Evolutionary conservation across 1,140 invertebrate genomes (phyloP).

Genomic region (Zaprionus vittiger): DNA sequence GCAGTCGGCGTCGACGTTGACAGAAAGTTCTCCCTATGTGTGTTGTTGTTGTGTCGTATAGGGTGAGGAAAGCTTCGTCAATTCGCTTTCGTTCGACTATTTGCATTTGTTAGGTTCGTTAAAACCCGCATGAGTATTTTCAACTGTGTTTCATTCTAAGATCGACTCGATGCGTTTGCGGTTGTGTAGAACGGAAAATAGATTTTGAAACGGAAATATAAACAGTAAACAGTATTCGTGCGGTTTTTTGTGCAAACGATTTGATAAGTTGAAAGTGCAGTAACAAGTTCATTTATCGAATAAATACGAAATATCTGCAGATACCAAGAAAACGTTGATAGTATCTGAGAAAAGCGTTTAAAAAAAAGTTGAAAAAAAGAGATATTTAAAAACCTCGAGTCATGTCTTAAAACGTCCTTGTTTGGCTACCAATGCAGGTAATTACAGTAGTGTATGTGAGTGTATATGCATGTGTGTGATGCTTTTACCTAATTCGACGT

Average conservation of each 20-base stretch:
- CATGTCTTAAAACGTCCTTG: constrained; percentile 56
- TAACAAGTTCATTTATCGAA: background rate
- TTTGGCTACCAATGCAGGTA: constrained; percentile 60
- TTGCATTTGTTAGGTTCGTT: constrained; percentile 58
- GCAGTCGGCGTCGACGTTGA: constrained; percentile 26
- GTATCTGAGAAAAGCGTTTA: background rate
- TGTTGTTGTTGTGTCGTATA: constrained; percentile 1
- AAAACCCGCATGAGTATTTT: constrained; percentile 57
- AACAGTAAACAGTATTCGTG: background rate
- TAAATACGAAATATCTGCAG: background rate
- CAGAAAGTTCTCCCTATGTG: constrained; percentile 1
- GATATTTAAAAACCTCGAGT: constrained; percentile 16
- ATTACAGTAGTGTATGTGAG: constrained; percentile 39
- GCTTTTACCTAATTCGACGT: constrained; percentile 59
- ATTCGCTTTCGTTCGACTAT: constrained; percentile 36
- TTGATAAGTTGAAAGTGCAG: constrained; percentile 9
- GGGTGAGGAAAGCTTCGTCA: constrained; percentile 60
- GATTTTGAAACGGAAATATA: constrained; percentile 16
- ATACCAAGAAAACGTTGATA: constrained; percentile 1
- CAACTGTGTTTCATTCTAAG: constrained; percentile 73
- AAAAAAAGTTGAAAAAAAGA: constrained; percentile 12
- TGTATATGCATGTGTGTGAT: constrained; percentile 21
- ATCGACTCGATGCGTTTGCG: constrained; percentile 65
- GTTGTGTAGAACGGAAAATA: constrained; percentile 49
- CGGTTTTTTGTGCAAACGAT: background rate